Evolutionary conservation across 2,113 vertebrate genomes (phyloP).

Genomic region (Orthonyx spaldingii): DNA sequence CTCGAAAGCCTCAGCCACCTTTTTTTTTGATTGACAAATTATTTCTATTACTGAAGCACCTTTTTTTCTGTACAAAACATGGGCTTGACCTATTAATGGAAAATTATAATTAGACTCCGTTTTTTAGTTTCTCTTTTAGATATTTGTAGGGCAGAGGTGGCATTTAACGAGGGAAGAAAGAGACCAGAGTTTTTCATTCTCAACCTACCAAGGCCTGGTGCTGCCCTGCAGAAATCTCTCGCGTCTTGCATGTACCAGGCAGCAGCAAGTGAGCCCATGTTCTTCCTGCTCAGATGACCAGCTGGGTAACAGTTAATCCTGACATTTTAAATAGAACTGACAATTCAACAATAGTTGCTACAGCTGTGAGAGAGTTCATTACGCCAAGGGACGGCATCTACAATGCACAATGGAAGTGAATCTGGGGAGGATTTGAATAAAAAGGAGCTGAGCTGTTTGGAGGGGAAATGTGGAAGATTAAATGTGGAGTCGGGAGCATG

Average conservation of each 20-base stretch:
- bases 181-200: not conserved
- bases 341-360: slow-evolving; percentile 1
- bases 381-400: not conserved
- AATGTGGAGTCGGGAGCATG: not conserved
- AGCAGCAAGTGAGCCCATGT: not conserved
- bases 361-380: not conserved
- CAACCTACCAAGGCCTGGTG: not conserved
- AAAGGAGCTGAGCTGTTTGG: not conserved
- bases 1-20: not conserved
- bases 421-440: not conserved
- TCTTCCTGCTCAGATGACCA: slow-evolving; percentile 2
- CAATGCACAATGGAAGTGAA: not conserved
- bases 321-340: slow-evolving; percentile 7
- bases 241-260: not conserved
- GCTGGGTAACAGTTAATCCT: not conserved
- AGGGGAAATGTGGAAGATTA: not conserved
- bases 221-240: not conserved
- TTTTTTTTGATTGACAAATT: not conserved
- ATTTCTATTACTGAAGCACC: not conserved
- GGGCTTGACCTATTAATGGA: not conserved
- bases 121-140: not conserved
- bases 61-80: not conserved
- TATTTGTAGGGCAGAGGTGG: not conserved
- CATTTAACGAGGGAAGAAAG: not conserved
- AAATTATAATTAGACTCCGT: not conserved